Evolutionary conservation across 1,140 invertebrate species (phyloP), one percentile per base, ranked within the genome.

Genomic region (Euborellia annulipes): DNA sequence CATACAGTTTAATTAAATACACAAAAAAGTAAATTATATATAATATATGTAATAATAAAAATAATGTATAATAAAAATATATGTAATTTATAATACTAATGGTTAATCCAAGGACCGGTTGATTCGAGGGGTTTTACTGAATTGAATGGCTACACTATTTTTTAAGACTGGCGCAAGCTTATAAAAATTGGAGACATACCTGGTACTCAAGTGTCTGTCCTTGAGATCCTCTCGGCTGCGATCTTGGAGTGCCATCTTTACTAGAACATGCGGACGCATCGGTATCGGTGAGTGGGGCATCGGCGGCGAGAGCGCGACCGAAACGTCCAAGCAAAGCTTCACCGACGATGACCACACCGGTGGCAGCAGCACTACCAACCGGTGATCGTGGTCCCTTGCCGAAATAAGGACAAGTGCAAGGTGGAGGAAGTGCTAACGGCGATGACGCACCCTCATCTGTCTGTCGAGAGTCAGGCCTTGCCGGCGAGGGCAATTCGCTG

Each of bases 321-420:
- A 41, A 13, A 23, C 21, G 20, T 27, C 41, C 20, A 38, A 9
- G 27, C 4, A 27, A 11, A 11, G 23, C 23, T 27, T 27, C 23
- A 11, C 23, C 23, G 23, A 46, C 45, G 4, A 47, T 43, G 23
- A 47, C 40, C 21, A 48, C 40, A 20, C 45, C 46, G 11, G 52
- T 36, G n/a, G 45, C 47, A 2, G 45, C 47, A 2, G 45, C 47
- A 11, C 27, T 52, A 50, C n/a, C 30, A 52, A 20, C 39, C 13
- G 44, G 43, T 36, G 49, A 51, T 47, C n/a, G 52, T 66, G 4
- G 23, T 6, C 23, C 23, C 48, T 78, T 71, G 1, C 79, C 79
- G 53, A 85, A 84, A 52, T 83, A 83, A 0, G 82, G 79, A 54
- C 81, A 82, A 0, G 78, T 82, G 58, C 80, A 85, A 0, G 79